Conservation (phyloP, 2,888 invertebrate genomes). For the Gastrophysa polygoni region DNA sequence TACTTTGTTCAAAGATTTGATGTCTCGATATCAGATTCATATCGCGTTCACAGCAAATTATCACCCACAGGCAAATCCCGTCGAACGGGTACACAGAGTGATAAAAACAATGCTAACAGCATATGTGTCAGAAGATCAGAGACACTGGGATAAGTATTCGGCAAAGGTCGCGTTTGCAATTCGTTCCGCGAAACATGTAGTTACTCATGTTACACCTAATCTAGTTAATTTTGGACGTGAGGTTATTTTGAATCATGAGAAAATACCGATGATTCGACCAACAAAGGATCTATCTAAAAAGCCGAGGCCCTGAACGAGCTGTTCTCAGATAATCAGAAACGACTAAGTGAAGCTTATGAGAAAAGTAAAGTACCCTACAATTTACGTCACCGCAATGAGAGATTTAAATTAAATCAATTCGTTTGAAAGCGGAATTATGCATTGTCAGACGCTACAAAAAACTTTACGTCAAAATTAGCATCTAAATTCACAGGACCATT, state of each 20-base stretch:
- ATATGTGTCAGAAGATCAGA: slow-evolving; percentile 15
- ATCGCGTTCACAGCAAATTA: slow-evolving; percentile 18
- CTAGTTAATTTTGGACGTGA: slow-evolving; percentile 20
- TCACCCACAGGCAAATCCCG: slow-evolving; percentile 28
- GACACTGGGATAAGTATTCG: slow-evolving; percentile 17
- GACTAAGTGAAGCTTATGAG: slow-evolving; percentile 5
- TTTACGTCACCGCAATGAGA: slow-evolving; percentile 10
- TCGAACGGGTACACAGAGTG: slow-evolving; percentile 28
- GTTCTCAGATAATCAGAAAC: slow-evolving; percentile 4
- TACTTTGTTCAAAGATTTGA: neutral
- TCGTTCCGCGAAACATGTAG: slow-evolving; percentile 19
- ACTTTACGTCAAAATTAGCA: slow-evolving; percentile 14
- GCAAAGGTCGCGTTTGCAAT: slow-evolving; percentile 19
- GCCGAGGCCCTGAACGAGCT: neutral
- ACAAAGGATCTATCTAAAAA: neutral
- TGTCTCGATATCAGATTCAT: neutral
- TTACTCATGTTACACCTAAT: slow-evolving; percentile 16
- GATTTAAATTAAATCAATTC: slow-evolving; percentile 3
- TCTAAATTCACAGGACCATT: slow-evolving; percentile 17
- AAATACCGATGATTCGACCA: neutral
- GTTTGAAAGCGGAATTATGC: slow-evolving; percentile 18
- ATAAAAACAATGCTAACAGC: slow-evolving; percentile 26
- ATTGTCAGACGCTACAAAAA: slow-evolving; percentile 10
- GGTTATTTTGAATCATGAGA: neutral
- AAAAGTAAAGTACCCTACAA: neutral